Conservation (phyloP, 2,797 vertebrate genomes). For the Scolopax rusticola region DNA sequence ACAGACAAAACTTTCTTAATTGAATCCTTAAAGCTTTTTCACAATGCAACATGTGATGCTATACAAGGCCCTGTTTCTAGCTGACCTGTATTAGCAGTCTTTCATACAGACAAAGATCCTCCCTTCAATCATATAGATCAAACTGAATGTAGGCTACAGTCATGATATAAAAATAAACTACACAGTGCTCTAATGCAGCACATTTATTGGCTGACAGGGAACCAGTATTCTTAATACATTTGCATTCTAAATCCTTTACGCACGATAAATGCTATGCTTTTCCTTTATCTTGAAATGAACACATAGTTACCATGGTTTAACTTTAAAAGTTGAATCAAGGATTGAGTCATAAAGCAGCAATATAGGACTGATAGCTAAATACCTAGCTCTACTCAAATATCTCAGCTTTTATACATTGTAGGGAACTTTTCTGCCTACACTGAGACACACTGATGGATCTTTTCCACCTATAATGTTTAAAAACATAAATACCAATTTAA, state of each 20-base stretch:
- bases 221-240: neutral
- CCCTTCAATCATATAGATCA: neutral
- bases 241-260: neutral
- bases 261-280: neutral
- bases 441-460: neutral
- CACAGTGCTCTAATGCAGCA: neutral
- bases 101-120: neutral
- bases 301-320: neutral
- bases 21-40: neutral
- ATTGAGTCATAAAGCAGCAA: neutral
- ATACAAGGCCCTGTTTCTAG: neutral
- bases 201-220: neutral
- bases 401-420: neutral
- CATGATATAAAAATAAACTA: neutral
- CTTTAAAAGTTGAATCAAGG: neutral
- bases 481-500: neutral
- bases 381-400: neutral
- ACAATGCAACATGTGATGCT: neutral
- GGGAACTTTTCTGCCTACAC: neutral
- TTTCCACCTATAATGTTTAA: neutral
- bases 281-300: neutral
- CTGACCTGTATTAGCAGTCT: neutral
- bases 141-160: neutral
- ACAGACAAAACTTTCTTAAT: neutral
- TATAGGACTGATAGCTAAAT: neutral